A percentile compares a stretch with the other conserved stretches of the same genome.
phyloP scores from a whole-genome alignment of 2,888 invertebrate species.

The Ormyrus pomaceus region DNA sequence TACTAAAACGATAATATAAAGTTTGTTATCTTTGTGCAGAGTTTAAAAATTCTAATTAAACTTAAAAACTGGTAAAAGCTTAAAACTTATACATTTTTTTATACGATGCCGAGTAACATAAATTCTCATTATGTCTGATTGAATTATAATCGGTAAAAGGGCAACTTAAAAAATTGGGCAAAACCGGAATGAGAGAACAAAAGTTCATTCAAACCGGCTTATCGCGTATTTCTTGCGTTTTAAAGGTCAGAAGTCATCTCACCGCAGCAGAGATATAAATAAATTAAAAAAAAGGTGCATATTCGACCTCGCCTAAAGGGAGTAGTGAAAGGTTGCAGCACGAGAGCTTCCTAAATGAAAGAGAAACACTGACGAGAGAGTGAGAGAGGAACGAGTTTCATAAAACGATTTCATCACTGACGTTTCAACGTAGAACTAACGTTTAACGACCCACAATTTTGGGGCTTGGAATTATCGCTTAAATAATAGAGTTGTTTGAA shows the following conservation, averaged over 20 bases:
- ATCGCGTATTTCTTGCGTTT: neutral
- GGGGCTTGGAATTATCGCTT: constrained; percentile 25
- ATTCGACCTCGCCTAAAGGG: neutral
- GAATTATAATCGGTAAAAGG: too few relatives aligned
- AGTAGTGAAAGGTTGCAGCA: constrained; percentile 8
- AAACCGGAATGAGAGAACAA: constrained; percentile 1
- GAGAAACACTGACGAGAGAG: neutral
- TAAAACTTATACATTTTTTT: too few relatives aligned
- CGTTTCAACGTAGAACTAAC: neutral
- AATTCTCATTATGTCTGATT: too few relatives aligned
- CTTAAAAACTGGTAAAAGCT: too few relatives aligned
- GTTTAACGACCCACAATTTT: neutral
- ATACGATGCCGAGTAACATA: too few relatives aligned
- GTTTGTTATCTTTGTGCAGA: too few relatives aligned
- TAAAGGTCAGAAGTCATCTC: neutral
- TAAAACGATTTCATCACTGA: constrained; percentile 30
- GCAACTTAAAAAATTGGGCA: neutral
- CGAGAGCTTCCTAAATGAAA: neutral
- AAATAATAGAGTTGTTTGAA: neutral
- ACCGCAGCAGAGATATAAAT: neutral
- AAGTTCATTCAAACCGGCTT: neutral
- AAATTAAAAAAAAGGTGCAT: constrained; percentile 1
- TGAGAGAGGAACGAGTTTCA: constrained; percentile 19
- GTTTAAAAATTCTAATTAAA: too few relatives aligned
- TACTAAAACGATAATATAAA: too few relatives aligned